Conservation (phyloP, 2,797 vertebrate species). For the Megaceryle alcyon region DNA sequence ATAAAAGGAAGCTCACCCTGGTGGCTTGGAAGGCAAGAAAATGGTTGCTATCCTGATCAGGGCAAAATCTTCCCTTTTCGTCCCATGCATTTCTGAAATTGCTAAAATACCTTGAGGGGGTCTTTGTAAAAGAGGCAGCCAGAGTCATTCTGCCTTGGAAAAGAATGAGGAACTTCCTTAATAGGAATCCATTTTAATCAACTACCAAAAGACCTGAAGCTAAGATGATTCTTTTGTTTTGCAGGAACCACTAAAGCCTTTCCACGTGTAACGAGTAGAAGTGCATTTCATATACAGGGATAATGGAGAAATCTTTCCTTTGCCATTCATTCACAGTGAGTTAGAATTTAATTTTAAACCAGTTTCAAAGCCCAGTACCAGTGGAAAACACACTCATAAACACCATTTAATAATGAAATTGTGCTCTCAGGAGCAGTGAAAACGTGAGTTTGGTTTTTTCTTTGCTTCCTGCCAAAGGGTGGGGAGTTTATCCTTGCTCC, state of each 20-base stretch:
- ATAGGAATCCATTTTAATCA: background rate
- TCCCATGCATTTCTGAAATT: background rate
- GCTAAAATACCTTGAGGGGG: rapidly evolving
- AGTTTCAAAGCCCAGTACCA: background rate
- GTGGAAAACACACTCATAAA: background rate
- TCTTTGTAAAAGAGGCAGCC: background rate
- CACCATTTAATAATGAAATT: background rate
- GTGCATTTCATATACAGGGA: background rate
- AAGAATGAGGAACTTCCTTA: background rate
- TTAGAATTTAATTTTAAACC: background rate
- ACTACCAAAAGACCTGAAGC: background rate
- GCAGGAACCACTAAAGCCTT: background rate
- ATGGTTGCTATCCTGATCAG: background rate
- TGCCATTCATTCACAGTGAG: background rate
- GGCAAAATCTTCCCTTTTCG: background rate
- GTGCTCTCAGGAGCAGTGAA: background rate
- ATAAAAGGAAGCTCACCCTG: background rate
- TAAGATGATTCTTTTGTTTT: background rate
- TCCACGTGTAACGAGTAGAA: background rate
- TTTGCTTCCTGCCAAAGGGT: background rate
- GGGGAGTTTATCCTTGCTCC: background rate
- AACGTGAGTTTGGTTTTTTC: background rate
- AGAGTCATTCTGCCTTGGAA: background rate
- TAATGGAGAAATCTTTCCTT: background rate
- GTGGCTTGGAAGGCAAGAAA: background rate